Base-by-base conservation (phyloP, 2,113 vertebrate species). In the Phaethornis superciliosus region DNA sequence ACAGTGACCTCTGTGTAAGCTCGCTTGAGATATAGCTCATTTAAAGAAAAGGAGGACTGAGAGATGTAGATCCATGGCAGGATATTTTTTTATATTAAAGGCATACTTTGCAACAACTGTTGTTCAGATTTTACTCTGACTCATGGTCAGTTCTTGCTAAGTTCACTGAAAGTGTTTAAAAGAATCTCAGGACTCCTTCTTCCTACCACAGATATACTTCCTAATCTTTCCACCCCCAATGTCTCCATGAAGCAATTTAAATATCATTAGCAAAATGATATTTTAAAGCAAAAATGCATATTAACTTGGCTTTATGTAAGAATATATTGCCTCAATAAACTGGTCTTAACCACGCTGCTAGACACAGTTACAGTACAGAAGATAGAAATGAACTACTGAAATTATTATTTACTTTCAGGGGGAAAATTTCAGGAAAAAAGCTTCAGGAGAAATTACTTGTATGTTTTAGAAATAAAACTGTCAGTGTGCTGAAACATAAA, bases 391-490 rank as follows among this genome's bases (percentile, higher is more conserved):
- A 89, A 94, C 17, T 27, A 72, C 54, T 33, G 93, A 84, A 87
- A 90, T 69, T n/a, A 59, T 55, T 0, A 59, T 94, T 92, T 94
- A 47, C 89, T 91, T 94, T 89, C 28, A 40, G 40, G 40, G 40
- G 40, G 40, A 40, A 40, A 40, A 40, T 40, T 40, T 40, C 40
- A 40, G 40, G 40, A 40, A 40, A 40, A 40, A 40, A 37, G 70
- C 51, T 89, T 62, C 63, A 63, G 55, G 58, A 70, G 20, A 91
- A 89, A 87, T 92, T 87, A 28, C 74, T 91, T 89, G 59, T 91
- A 42, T 85, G 51, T 32, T 93, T 95, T 89, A 75, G 71, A 95
- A 91, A 89, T 88, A 91, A 94, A 94, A 78, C 28, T 35, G 33
- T 85, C 27, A 42, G 19, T 72, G n/a, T 89, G 30, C 63, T 82